These are phyloP conservation scores for Notospermus geniculatus DNA, from an alignment of 1,140 invertebrate genomes.

Conservation along the genomic window DNA sequence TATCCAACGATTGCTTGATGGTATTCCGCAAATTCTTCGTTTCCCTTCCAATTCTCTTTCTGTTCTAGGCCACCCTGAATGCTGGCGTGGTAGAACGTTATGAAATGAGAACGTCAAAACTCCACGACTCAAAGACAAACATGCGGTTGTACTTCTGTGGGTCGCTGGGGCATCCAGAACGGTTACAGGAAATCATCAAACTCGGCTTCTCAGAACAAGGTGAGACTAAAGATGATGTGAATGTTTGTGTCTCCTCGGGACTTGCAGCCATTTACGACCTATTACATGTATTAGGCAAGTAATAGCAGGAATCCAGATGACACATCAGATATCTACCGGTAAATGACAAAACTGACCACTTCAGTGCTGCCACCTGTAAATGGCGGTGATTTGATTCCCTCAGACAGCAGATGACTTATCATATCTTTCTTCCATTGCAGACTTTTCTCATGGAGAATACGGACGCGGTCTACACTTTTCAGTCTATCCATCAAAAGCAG, in stretches of 20 bases:
- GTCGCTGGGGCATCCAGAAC: slow-evolving; percentile 35
- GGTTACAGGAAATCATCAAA: slow-evolving; percentile 38
- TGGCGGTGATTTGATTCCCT: no score
- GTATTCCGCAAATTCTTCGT: background rate
- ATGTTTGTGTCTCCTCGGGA: no score
- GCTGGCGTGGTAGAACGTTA: slow-evolving; percentile 30
- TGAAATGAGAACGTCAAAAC: slow-evolving; percentile 17
- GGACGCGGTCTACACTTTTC: slow-evolving; percentile 49
- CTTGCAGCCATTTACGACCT: no score
- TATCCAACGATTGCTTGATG: no score
- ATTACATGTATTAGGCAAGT: no score
- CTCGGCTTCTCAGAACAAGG: slow-evolving; percentile 41
- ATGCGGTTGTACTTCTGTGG: slow-evolving; percentile 47
- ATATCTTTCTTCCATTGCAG: slow-evolving; percentile 28
- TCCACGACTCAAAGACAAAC: slow-evolving; percentile 35
- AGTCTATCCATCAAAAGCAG: slow-evolving; percentile 45
- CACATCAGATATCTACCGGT: no score
- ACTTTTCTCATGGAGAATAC: slow-evolving; percentile 45
- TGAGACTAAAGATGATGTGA: no score
- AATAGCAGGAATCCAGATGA: no score
- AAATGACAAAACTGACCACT: no score
- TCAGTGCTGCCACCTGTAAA: no score
- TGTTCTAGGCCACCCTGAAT: slow-evolving; percentile 32
- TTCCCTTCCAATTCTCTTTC: no score
- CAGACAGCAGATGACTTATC: no score